These are phyloP conservation scores for Drepanosiphum platanoidis DNA, from an alignment of 2,888 invertebrate genomes.

Conservation along the genomic window DNA sequence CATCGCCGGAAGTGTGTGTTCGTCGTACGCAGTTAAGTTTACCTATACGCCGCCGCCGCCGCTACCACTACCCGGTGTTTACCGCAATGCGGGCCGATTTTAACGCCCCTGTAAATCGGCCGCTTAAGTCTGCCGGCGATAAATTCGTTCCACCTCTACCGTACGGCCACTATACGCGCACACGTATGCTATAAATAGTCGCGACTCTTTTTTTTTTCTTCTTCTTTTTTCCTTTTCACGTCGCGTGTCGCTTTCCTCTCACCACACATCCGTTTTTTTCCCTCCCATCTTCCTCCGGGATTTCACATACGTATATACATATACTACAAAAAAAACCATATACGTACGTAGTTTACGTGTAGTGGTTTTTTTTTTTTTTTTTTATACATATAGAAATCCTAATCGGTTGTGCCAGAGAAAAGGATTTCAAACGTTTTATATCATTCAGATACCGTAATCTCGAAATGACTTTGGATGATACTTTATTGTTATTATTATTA, in stretches of 20 bases:
- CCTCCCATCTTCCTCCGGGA: background rate
- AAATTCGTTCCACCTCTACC: conserved; percentile 27
- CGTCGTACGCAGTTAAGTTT: conserved; percentile 29
- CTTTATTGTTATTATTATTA: background rate
- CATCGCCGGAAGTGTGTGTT: conserved; percentile 4
- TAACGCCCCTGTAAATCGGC: conserved; percentile 57
- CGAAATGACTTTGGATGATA: background rate
- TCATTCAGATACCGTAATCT: conserved; percentile 7
- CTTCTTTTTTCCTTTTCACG: background rate
- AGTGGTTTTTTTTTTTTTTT: background rate
- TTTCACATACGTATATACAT: background rate
- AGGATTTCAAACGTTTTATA: background rate
- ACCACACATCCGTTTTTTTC: background rate
- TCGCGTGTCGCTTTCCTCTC: background rate
- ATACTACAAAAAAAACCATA: background rate
- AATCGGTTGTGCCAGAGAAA: background rate
- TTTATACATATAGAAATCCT: conserved; percentile 3
- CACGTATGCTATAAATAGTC: background rate
- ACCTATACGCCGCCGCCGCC: conserved; percentile 9
- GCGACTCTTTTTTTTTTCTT: no score
- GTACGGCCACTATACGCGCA: background rate
- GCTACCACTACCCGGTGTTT: background rate
- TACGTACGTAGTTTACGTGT: background rate
- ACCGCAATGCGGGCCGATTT: conserved; percentile 61
- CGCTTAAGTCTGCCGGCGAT: conserved; percentile 45